Conservation (phyloP, 2,888 invertebrate genomes). For the Agrilus cyanescens region DNA sequence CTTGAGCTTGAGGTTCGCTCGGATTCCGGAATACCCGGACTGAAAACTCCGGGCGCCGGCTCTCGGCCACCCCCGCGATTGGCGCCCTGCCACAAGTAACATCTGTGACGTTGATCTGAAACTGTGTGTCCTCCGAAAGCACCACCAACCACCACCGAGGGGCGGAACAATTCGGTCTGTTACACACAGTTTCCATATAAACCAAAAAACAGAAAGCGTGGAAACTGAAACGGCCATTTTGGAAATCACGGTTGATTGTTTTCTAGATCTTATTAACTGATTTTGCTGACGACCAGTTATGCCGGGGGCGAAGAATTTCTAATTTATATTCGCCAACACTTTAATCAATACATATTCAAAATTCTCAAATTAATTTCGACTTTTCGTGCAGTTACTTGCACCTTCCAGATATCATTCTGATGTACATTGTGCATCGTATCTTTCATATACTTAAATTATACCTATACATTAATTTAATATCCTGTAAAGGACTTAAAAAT, state of each 20-base stretch:
- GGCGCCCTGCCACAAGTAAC: conserved; percentile 37
- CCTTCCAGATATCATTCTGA: no score
- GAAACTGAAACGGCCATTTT: conserved; percentile 32
- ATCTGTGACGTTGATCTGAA: conserved; percentile 24
- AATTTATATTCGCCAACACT: no score
- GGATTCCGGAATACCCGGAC: conserved; percentile 34
- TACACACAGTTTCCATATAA: conserved; percentile 32
- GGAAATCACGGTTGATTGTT: conserved; percentile 34
- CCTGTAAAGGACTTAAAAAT: no score
- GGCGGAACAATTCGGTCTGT: conserved; percentile 20
- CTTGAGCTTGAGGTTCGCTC: conserved; percentile 27
- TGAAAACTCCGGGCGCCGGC: conserved; percentile 45
- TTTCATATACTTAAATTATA: no score
- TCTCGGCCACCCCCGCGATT: conserved; percentile 37
- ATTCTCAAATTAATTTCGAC: no score
- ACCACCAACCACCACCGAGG: conserved; percentile 21
- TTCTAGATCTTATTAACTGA: conserved; percentile 36
- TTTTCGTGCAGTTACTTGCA: no score
- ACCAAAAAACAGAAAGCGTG: conserved; percentile 16
- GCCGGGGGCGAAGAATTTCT: no score
- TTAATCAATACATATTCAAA: no score
- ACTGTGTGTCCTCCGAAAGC: conserved; percentile 24
- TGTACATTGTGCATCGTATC: no score
- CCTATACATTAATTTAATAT: no score
- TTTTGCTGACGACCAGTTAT: conserved; percentile 25